Percentiles rank a stretch among this genome's conserved stretches.
phyloP scores from a whole-genome alignment of 2,888 invertebrate genomes.

The Holacanthella duospinosa region DNA sequence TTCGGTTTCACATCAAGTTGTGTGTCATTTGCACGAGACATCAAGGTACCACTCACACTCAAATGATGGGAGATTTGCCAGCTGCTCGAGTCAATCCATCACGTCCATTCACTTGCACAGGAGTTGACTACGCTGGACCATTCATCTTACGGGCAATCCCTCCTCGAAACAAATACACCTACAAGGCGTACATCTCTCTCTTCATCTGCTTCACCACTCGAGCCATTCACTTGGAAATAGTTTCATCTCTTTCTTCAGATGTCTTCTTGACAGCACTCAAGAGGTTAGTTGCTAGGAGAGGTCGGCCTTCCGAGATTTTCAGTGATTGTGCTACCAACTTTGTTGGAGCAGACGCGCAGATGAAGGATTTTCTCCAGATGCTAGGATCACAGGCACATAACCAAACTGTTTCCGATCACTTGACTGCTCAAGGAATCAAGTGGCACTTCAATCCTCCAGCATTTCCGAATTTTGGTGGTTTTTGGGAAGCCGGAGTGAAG shows the following conservation, averaged over 20 bases:
- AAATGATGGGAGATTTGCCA: slow-evolving; percentile 22
- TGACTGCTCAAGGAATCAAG: too few relatives aligned
- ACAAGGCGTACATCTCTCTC: slow-evolving; percentile 37
- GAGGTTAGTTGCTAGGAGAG: slow-evolving; percentile 11
- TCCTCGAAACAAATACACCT: slow-evolving; percentile 19
- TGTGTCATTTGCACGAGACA: not conserved
- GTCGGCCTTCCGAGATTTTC: slow-evolving; percentile 11
- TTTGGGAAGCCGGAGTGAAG: too few relatives aligned
- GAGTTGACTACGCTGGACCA: slow-evolving; percentile 28
- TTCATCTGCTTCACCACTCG: slow-evolving; percentile 38
- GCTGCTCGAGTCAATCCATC: slow-evolving; percentile 25
- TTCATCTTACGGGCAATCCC: slow-evolving; percentile 17
- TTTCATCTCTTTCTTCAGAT: slow-evolving; percentile 9
- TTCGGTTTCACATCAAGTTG: not conserved
- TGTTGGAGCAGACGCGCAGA: too few relatives aligned
- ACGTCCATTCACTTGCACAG: slow-evolving; percentile 34
- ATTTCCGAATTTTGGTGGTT: too few relatives aligned
- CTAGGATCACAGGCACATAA: too few relatives aligned
- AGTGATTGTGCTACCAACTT: slow-evolving; percentile 24
- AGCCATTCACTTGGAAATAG: slow-evolving; percentile 36
- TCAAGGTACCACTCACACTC: not conserved
- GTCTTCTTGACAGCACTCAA: slow-evolving; percentile 8
- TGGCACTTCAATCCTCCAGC: too few relatives aligned
- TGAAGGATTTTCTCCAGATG: too few relatives aligned
- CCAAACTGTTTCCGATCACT: too few relatives aligned